These are phyloP conservation scores for Rhagonycha lutea DNA, from an alignment of 2,888 invertebrate species.

Conservation along the genomic window DNA sequence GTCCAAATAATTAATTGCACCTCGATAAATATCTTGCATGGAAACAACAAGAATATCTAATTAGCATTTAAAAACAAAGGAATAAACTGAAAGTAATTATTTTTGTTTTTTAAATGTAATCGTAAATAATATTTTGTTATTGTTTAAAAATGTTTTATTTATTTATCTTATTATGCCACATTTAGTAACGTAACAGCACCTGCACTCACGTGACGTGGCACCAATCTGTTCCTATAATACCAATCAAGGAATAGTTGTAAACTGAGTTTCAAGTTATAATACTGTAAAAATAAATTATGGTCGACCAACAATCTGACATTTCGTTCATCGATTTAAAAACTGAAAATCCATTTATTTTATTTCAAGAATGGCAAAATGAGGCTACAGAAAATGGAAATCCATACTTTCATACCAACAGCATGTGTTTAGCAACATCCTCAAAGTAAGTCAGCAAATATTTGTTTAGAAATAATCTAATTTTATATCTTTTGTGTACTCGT, in stretches of 20 bases:
- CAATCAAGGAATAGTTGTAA: background rate
- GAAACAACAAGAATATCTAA: background rate
- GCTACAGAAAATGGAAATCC: slow-evolving; percentile 33
- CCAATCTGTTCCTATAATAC: background rate
- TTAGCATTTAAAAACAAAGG: background rate
- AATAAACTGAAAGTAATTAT: background rate
- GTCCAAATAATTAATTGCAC: too few species aligned
- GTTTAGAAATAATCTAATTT: background rate
- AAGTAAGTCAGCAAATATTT: slow-evolving; percentile 46
- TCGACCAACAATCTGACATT: slow-evolving; percentile 43
- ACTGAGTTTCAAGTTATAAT: background rate
- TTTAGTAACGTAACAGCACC: background rate
- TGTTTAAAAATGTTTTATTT: background rate
- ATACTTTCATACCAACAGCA: slow-evolving; percentile 39
- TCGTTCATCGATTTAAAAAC: slow-evolving; percentile 49
- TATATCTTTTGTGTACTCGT: background rate
- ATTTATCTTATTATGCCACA: background rate
- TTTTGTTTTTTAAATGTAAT: background rate
- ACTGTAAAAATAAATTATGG: background rate
- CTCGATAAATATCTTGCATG: background rate
- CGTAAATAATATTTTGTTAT: background rate
- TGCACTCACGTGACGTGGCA: background rate
- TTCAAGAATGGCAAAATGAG: slow-evolving; percentile 55
- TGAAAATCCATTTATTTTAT: slow-evolving; percentile 54
- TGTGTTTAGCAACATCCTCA: slow-evolving; percentile 54